Base-by-base conservation (phyloP, 2,113 vertebrate genomes). In the Caracal caracal region DNA sequence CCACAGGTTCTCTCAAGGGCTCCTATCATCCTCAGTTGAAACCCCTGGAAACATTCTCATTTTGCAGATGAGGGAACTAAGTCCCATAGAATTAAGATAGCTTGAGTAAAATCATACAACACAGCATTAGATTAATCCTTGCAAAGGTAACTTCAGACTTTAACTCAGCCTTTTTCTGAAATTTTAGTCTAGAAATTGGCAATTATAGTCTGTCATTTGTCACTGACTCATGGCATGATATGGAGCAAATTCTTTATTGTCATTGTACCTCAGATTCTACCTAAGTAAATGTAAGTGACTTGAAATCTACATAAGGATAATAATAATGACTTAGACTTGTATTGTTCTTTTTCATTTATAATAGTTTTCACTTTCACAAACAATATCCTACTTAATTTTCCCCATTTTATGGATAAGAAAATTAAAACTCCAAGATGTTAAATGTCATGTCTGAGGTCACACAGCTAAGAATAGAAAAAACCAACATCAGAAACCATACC, bases 21-120 rank as follows among this genome's bases (percentile, higher is more conserved):
- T 63, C 49, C 40, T 59, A 66, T 65, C n/a, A 28, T 70, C 35
- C 70, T 94, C 17, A 73, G 10, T 83, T 90, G 71, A 94, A 89
- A 84, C 8, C 40, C 17, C 43, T 61, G 2, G 40, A 96, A 96
- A 37, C 51, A 92, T 80, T 26, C 33, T 92, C 13, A 56, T 90
- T 94, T 96, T 96, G 24, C 20, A 96, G 9, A 87, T 96, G 15
- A 95, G 40, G 43, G 94, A 75, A 96, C 15, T 51, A 95, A 82
- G 63, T 84, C 15, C 37, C 10, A 43, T 78, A 73, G 28, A 96
- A 47, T 56, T 65, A 17, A 92, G 26, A 68, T 79, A 82, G 86
- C 8, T 73, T 87, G 13, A 73, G 33, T 94, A 63, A 96, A 94
- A 51, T 81, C 61, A 78, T 66, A 35, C 2, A 95, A 35, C 6